Evolutionary conservation across 2,888 invertebrate genomes (phyloP).

Genomic region (Busseola fusca): DNA sequence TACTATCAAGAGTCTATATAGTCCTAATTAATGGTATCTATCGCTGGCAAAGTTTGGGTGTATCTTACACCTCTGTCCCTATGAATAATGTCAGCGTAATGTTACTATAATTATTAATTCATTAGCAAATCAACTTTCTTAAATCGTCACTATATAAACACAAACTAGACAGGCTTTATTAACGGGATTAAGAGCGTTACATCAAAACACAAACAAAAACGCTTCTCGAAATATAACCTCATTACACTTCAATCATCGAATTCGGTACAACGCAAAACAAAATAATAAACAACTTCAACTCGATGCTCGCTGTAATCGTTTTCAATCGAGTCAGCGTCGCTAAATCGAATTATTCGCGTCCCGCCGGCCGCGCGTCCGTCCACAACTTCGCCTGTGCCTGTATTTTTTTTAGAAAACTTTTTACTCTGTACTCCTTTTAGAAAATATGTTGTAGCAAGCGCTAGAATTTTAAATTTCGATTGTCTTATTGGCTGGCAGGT

Average conservation of each 20-base stretch:
- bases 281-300: constrained; percentile 70
- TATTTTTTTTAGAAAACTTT: constrained; percentile 35
- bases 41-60: not conserved
- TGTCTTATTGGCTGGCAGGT: constrained; percentile 33
- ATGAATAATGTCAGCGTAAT: too few species aligned
- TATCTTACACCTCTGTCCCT: too few species aligned
- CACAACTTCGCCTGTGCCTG: constrained; percentile 56
- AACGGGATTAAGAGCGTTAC: constrained; percentile 21
- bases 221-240: constrained; percentile 55
- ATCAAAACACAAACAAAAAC: constrained; percentile 48
- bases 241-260: constrained; percentile 69
- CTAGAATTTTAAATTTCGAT: constrained; percentile 48
- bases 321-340: constrained; percentile 75
- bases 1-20: not conserved
- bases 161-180: constrained; percentile 12
- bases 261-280: constrained; percentile 64
- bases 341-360: constrained; percentile 68
- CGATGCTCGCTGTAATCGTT: constrained; percentile 72
- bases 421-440: constrained; percentile 48
- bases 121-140: not conserved
- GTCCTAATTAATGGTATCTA: not conserved
- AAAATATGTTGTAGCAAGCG: constrained; percentile 42
- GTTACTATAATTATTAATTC: not conserved
- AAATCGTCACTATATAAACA: constrained; percentile 8
- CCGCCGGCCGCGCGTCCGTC: constrained; percentile 50